Percentiles rank a stretch among this genome's conserved stretches.
Evolutionary conservation across 1,140 invertebrate genomes (phyloP).

Genomic region (Ostrea edulis): DNA sequence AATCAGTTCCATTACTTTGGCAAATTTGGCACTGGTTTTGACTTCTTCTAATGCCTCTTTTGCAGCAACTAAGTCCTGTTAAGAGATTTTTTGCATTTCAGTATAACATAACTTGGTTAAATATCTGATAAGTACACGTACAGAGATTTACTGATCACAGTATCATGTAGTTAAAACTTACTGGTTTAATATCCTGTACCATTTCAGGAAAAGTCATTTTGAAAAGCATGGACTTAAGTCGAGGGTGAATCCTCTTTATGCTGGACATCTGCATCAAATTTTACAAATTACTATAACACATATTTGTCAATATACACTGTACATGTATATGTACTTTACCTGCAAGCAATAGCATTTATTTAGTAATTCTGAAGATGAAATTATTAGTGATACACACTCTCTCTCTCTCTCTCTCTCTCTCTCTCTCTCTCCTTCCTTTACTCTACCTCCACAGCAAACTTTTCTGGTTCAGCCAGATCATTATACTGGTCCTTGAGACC

Average conservation of each 20-base stretch:
- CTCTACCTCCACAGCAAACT: slow-evolving; percentile 93
- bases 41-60: slow-evolving; percentile 98
- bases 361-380: not conserved
- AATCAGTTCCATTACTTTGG: slow-evolving; percentile 92
- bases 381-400: not conserved
- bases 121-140: too few relatives aligned
- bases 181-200: slow-evolving; percentile 94
- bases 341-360: not conserved
- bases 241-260: slow-evolving; percentile 92
- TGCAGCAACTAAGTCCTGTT: slow-evolving; percentile 92
- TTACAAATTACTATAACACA: not conserved
- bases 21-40: slow-evolving; percentile 93
- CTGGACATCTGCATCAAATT: slow-evolving; percentile 83
- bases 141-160: too few relatives aligned
- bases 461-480: slow-evolving; percentile 94
- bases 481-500: slow-evolving; percentile 89
- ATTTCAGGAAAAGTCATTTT: slow-evolving; percentile 91
- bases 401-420: not conserved
- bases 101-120: not conserved
- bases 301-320: too few relatives aligned
- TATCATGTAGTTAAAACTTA: slow-evolving; percentile 78
- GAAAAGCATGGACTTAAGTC: slow-evolving; percentile 94
- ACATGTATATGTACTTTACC: too few relatives aligned
- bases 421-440: not conserved
- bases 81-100: not conserved